Conservation (phyloP, 2,888 invertebrate genomes). For the Hydroisotoma schaefferi region DNA sequence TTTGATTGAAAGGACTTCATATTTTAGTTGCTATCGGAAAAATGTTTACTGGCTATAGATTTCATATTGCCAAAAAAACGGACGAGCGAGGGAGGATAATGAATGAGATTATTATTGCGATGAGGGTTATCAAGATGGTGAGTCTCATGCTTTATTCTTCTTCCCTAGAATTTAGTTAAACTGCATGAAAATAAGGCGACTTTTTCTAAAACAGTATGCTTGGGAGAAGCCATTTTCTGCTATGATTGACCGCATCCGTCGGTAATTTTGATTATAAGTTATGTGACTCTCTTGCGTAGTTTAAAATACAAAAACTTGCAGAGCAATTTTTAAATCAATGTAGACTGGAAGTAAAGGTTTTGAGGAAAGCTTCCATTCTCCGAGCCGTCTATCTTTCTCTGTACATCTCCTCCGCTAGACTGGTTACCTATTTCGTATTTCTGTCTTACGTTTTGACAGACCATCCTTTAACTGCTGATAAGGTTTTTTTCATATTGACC, state of each 20-base stretch:
- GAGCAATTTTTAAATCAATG: constrained; percentile 34
- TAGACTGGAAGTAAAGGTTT: constrained; percentile 66
- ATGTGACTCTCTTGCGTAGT: too few relatives aligned
- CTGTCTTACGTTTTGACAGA: constrained; percentile 65
- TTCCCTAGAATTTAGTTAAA: too few relatives aligned
- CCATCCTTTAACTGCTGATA: constrained; percentile 65
- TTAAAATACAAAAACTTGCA: too few relatives aligned
- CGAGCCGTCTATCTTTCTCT: constrained; percentile 64
- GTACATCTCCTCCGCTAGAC: constrained; percentile 69
- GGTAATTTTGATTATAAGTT: constrained; percentile 54
- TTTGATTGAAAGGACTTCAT: too few relatives aligned
- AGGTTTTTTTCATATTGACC: constrained; percentile 81
- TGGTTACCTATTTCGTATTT: constrained; percentile 76
- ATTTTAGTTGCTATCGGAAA: constrained; percentile 55
- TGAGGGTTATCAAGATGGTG: constrained; percentile 83
- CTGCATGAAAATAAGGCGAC: too few relatives aligned
- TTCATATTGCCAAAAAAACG: constrained; percentile 76
- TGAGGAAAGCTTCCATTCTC: constrained; percentile 64
- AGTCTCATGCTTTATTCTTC: constrained; percentile 38
- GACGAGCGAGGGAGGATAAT: constrained; percentile 87
- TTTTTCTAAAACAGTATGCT: too few relatives aligned
- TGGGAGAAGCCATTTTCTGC: constrained; percentile 78
- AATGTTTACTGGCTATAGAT: constrained; percentile 59
- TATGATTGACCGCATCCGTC: constrained; percentile 70
- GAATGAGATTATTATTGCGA: constrained; percentile 90